Conservation (phyloP, 2,888 invertebrate genomes). For the Baccha elongata region DNA sequence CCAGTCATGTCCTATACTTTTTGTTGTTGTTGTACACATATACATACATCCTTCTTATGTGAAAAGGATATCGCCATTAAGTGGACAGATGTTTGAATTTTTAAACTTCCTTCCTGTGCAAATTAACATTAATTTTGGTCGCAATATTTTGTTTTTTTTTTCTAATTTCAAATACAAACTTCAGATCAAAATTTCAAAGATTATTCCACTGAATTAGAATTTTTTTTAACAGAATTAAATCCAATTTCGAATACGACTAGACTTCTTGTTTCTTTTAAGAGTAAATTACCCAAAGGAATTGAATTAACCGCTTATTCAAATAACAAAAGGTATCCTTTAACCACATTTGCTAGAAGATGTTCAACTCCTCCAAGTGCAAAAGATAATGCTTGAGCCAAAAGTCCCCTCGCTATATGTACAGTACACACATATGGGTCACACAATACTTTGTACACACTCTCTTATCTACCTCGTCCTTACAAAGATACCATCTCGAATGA, state of each 20-base stretch:
- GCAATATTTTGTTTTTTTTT: too few relatives aligned
- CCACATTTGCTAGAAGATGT: conserved; percentile 48
- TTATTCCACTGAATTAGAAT: conserved; percentile 42
- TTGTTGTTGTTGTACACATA: too few relatives aligned
- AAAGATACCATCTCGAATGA: conserved; percentile 74
- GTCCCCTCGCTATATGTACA: conserved; percentile 22
- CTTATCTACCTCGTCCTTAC: conserved; percentile 55
- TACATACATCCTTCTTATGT: too few relatives aligned
- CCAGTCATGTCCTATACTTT: too few relatives aligned
- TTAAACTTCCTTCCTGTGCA: too few relatives aligned
- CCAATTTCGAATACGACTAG: conserved; percentile 48
- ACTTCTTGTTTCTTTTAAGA: conserved; percentile 26
- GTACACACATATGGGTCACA: conserved; percentile 59
- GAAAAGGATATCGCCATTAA: too few relatives aligned
- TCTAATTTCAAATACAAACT: too few relatives aligned
- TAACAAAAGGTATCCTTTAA: conserved; percentile 56
- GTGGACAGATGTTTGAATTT: too few relatives aligned
- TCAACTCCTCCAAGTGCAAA: conserved; percentile 34
- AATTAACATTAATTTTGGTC: too few relatives aligned
- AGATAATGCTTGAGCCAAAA: conserved; percentile 46
- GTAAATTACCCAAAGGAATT: conserved; percentile 68
- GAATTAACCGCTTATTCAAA: conserved; percentile 57
- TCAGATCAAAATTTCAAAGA: conserved; percentile 12
- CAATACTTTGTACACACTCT: conserved; percentile 1
- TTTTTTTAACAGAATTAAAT: conserved; percentile 48